Base-by-base conservation (phyloP, 2,797 vertebrate species). In the Phylloscopus collybita region DNA sequence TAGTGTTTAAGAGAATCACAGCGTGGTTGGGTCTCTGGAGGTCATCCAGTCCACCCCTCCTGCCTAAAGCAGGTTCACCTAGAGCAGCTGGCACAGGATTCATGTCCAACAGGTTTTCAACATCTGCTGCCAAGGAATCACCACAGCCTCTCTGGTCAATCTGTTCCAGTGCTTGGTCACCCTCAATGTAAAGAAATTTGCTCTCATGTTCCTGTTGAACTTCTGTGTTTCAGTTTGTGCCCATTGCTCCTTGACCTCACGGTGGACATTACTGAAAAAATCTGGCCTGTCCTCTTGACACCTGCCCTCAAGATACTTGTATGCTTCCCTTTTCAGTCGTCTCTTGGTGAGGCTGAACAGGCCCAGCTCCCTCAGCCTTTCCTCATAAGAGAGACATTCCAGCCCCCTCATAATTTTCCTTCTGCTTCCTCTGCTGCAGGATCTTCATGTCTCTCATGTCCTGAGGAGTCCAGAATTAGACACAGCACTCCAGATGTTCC, bases 291-390 rank as follows among this genome's bases (percentile, higher is more conserved):
- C 10, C n/a, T 16, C 45, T 32, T 27, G 26, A 34, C 3, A 20
- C 3, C 5, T 11, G 10, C 40, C n/a, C 40, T 60, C 8, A 6
- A 40, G 21, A 12, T 16, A 23, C 9, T 29, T 1, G 0, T 20
- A 1, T 34, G n/a, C 10, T 45, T 9, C 20, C 15, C n/a, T 15
- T 56, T 21, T 51, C 45, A 19, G 38, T 32, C 7, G 1, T 23
- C 21, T 53, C 51, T 60, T 42, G 45, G 30, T 5, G 10, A 59
- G 51, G 17, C 17, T 59, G 65, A 40, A 17, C 10, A 14, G 59
- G 10, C 7, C 38, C 59, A 78, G 25, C 38, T 84, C 18, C 66
- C 26, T 72, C 40, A 47, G 45, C 26, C 45, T 53, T 47, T 47
- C 30, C 45, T 53, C 0, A 0, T 6, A 27, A 40, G 16, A 8